These are phyloP conservation scores for Bombus waltoni DNA, from an alignment of 1,140 invertebrate genomes.

Conservation along the genomic window DNA sequence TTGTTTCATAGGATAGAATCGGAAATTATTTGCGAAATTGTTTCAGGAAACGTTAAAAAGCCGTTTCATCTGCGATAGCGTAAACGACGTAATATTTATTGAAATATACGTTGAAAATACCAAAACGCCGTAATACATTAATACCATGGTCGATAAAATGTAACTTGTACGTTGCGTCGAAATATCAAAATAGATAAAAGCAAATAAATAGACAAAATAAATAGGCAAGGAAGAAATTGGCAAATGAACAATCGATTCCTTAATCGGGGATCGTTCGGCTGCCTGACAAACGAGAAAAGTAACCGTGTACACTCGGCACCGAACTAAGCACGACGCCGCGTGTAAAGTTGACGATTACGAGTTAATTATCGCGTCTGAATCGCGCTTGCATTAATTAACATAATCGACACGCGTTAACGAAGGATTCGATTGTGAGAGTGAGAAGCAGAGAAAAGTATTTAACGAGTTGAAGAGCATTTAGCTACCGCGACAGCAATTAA, in stretches of 20 bases:
- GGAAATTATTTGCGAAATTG: no score
- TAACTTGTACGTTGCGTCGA: no score
- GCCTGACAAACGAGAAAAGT: not conserved
- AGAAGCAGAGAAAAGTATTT: slow-evolving; percentile 8
- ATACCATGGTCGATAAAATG: no score
- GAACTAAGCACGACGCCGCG: not conserved
- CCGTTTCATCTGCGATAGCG: no score
- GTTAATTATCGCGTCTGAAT: slow-evolving; percentile 31
- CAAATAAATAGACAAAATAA: not conserved
- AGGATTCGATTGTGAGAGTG: not conserved
- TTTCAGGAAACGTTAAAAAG: no score
- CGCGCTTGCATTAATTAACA: slow-evolving; percentile 9
- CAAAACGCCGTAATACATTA: no score
- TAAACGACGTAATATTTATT: no score
- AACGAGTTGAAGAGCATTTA: not conserved
- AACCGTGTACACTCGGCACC: no score
- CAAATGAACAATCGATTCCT: no score
- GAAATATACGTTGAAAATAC: no score
- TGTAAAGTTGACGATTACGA: slow-evolving; percentile 18
- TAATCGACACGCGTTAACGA: slow-evolving; percentile 35
- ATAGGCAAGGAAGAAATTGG: not conserved
- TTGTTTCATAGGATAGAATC: no score
- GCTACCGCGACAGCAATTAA: slow-evolving; percentile 30
- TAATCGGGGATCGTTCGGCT: not conserved
- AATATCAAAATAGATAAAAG: no score